Conservation (phyloP, 2,888 invertebrate species). For the Chamaedrilus cognettii region DNA sequence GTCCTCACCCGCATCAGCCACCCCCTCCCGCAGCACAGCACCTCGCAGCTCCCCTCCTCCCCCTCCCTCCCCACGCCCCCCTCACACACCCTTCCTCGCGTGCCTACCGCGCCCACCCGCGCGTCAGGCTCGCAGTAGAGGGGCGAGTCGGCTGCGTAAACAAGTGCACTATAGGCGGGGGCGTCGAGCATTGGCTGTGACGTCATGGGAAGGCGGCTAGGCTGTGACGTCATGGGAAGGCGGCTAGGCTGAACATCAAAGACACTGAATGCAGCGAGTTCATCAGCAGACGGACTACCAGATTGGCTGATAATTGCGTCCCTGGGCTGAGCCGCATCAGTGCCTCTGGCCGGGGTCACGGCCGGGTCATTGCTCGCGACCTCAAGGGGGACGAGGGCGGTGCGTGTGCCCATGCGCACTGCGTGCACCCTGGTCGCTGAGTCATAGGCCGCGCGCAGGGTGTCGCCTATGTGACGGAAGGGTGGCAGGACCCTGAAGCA, state of each 20-base stretch:
- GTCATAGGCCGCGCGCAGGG: constrained; percentile 87
- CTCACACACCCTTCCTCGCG: constrained; percentile 58
- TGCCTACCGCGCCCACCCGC: constrained; percentile 71
- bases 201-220: neutral
- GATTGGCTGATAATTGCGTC: neutral
- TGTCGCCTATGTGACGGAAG: constrained; percentile 88
- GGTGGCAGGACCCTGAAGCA: constrained; percentile 94
- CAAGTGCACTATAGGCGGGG: constrained; percentile 62
- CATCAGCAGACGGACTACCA: neutral
- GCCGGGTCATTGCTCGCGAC: neutral
- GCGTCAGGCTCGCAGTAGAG: constrained; percentile 77
- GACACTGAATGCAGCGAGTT: neutral
- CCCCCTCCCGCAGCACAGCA: constrained; percentile 90
- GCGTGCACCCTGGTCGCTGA: constrained; percentile 78
- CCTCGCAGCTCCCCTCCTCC: constrained; percentile 79
- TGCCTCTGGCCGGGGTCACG: neutral
- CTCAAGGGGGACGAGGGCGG: constrained; percentile 44
- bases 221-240: neutral
- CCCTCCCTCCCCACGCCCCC: constrained; percentile 84
- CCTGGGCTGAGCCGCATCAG: neutral
- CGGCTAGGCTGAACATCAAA: no score
- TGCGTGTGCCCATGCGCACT: constrained; percentile 63
- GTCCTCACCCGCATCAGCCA: constrained; percentile 78
- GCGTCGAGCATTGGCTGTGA: neutral
- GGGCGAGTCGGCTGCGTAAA: constrained; percentile 91